Evolutionary conservation across 2,888 invertebrate genomes (phyloP).

Genomic region (Dasypogon diadema): DNA sequence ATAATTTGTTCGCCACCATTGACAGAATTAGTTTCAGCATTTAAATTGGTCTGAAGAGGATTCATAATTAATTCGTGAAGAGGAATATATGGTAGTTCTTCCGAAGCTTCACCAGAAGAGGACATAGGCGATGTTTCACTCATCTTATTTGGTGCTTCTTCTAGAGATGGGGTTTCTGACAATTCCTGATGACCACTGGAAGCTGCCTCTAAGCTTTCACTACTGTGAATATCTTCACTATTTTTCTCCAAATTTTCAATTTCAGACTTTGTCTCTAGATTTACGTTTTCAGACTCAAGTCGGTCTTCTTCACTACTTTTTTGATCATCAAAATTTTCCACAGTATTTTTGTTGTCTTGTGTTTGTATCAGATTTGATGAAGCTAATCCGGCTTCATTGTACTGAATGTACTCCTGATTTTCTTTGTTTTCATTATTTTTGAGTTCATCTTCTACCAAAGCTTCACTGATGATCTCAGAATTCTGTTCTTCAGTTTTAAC

Average conservation of each 20-base stretch:
- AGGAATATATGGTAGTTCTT: not conserved
- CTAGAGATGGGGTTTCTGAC: too few relatives aligned
- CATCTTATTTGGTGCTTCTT: not conserved
- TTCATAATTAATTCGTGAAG: slow-evolving; percentile 7
- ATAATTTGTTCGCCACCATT: slow-evolving; percentile 15
- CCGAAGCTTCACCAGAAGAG: too few relatives aligned
- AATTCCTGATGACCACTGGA: too few relatives aligned
- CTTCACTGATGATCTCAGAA: too few relatives aligned
- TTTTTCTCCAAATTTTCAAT: too few relatives aligned
- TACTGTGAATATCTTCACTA: too few relatives aligned
- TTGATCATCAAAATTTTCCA: not conserved
- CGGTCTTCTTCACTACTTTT: not conserved
- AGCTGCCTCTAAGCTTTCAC: too few relatives aligned
- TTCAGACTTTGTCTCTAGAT: not conserved
- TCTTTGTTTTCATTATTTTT: not conserved
- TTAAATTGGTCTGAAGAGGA: not conserved
- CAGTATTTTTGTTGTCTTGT: not conserved
- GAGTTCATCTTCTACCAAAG: too few relatives aligned
- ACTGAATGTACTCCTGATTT: not conserved
- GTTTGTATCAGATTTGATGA: not conserved
- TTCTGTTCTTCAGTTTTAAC: not conserved
- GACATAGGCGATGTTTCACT: too few relatives aligned
- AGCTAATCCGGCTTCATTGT: not conserved
- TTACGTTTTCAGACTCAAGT: too few relatives aligned
- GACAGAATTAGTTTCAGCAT: not conserved